A percentile compares a stretch with the other conserved stretches of the same genome.
Evolutionary conservation across 2,888 invertebrate species (phyloP).

Genomic region (Sclerodermus sp.): DNA sequence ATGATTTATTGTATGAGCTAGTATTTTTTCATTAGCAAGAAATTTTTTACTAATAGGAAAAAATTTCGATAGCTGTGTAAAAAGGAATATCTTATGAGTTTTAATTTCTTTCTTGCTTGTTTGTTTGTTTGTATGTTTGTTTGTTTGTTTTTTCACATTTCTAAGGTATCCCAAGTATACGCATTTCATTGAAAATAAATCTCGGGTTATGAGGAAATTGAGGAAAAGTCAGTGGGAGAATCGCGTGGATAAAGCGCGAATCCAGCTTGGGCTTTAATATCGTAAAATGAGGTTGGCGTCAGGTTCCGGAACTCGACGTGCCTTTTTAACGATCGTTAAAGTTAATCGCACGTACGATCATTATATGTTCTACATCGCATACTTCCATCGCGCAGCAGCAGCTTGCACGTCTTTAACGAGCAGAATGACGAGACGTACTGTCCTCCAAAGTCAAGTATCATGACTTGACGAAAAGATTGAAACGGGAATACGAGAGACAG

Average conservation of each 20-base stretch:
- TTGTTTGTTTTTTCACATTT: too few relatives aligned
- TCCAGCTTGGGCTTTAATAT: too few relatives aligned
- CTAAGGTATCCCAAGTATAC: too few relatives aligned
- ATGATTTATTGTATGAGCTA: neutral
- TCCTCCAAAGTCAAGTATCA: neutral
- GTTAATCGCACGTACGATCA: slow-evolving; percentile 34
- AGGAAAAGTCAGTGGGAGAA: neutral
- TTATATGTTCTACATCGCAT: slow-evolving; percentile 30
- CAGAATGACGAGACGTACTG: slow-evolving; percentile 16
- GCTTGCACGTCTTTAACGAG: slow-evolving; percentile 16
- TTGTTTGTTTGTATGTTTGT: too few relatives aligned
- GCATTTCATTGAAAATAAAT: too few relatives aligned
- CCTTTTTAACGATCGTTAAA: slow-evolving; percentile 26
- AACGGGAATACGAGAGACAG: neutral
- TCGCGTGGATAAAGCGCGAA: too few relatives aligned
- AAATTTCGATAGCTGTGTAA: too few relatives aligned
- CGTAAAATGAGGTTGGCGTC: too few relatives aligned
- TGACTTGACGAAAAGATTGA: slow-evolving; percentile 13
- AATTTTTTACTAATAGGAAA: neutral
- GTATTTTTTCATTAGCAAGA: neutral
- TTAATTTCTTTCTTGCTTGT: too few relatives aligned
- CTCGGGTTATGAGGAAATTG: too few relatives aligned
- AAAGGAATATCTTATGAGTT: too few relatives aligned
- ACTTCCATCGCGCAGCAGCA: slow-evolving; percentile 29
- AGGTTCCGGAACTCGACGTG: slow-evolving; percentile 8